Base-by-base conservation (phyloP, 2,888 invertebrate genomes). In the Cybosia mesomella region DNA sequence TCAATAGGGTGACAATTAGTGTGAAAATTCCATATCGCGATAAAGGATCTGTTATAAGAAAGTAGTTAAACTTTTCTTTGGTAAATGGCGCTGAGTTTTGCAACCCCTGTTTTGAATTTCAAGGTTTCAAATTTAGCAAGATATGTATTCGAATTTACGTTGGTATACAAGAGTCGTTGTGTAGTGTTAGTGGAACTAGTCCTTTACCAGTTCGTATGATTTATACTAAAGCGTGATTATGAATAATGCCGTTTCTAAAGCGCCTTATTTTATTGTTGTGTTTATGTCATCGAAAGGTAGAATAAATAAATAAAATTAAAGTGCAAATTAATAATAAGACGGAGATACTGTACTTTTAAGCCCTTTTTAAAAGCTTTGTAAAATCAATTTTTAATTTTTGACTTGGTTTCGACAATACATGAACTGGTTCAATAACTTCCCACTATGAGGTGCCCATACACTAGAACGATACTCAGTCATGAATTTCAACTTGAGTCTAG, bases 281-380 rank as follows among this genome's bases (percentile, higher is more conserved):
- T 11, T 54, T 36, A 39, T 22, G 22, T 58, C 66, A 71, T 70
- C 72, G 70, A 74, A 72, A 77, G 39, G 58, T 67, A 75, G 66
- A 64, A 61, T 73, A 43, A 24, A 64, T 69, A 73, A 73, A 79
- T 76, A 83, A 85, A 85, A 80, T 73, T 83, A 76, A 83, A 83
- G 88, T 89, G 90, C 90, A 91, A 91, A 90, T 86, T 83, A 91
- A 88, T 86, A 83, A 80, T 83, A 87, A 85, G 22, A 62, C 22
- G 67, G 70, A 81, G 82, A 80, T 79, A 85, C 86, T 86, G 87
- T 86, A 87, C 83, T 75, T 70, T 71, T 53, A 32, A 58, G 3
- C 0, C 28, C 28, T 21, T 2, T 28, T 28, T 55, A 0, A 11
- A 18, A 0, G 13, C 0, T 22, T 24, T 11, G 1, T 24, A 24